phyloP scores from a whole-genome alignment of 1,140 invertebrate genomes.

The Phymastichus coffea region DNA sequence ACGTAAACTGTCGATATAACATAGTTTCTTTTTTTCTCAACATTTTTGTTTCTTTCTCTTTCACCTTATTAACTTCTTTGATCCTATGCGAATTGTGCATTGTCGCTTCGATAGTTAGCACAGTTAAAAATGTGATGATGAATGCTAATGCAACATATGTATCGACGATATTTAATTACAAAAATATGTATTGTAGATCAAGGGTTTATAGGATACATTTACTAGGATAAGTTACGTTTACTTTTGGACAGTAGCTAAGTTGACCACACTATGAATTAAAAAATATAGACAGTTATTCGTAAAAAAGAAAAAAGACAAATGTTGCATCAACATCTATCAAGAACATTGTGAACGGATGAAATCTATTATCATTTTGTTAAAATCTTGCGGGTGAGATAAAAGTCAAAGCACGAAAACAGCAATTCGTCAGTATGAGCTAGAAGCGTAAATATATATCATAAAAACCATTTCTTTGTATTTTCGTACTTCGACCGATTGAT shows the following conservation, averaged over 20 bases:
- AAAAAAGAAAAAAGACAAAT: neutral
- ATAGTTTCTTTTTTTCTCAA: constrained; percentile 24
- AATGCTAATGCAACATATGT: constrained; percentile 11
- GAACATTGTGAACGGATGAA: neutral
- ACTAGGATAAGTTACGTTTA: constrained; percentile 3
- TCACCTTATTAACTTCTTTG: constrained; percentile 21
- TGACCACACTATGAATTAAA: too few species aligned
- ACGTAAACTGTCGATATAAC: constrained; percentile 35
- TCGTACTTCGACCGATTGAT: constrained; percentile 23
- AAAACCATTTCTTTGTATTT: constrained; percentile 20
- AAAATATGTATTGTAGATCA: constrained; percentile 22
- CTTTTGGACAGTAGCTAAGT: too few species aligned
- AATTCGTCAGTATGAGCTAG: constrained; percentile 17
- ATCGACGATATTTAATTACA: constrained; percentile 6
- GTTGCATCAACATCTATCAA: constrained; percentile 14
- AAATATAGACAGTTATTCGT: neutral
- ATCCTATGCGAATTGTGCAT: constrained; percentile 25
- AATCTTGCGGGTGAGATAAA: too few species aligned
- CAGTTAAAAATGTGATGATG: constrained; percentile 14
- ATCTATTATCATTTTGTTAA: too few species aligned
- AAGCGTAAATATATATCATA: constrained; percentile 16
- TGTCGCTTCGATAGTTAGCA: constrained; percentile 21
- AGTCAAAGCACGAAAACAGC: constrained; percentile 26
- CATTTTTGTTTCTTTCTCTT: constrained; percentile 14
- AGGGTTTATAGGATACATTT: too few species aligned